Conservation (phyloP, 2,888 invertebrate genomes). For the Stramonita haemastoma region DNA sequence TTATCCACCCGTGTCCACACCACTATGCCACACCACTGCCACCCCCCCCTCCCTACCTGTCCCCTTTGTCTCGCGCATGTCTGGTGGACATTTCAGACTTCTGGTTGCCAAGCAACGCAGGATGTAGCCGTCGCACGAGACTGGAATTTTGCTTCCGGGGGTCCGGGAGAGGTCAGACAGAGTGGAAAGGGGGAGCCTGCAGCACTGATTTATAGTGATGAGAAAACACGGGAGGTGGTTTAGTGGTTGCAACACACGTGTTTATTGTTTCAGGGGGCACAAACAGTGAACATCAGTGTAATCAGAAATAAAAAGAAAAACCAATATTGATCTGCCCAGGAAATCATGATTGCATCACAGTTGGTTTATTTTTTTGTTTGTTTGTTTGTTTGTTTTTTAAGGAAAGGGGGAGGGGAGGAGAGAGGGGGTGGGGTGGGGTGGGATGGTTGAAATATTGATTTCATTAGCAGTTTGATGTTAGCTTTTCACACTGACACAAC, state of each 20-base stretch:
- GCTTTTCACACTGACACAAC: too few relatives aligned
- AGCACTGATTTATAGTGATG: neutral
- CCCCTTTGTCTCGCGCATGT: neutral
- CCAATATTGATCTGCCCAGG: too few relatives aligned
- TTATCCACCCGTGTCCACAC: neutral
- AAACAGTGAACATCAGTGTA: too few relatives aligned
- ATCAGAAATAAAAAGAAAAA: too few relatives aligned
- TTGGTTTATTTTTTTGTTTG: too few relatives aligned
- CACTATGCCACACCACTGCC: neutral
- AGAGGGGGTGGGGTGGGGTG: neutral
- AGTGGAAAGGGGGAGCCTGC: neutral
- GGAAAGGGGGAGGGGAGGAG: neutral
- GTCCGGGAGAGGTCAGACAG: too few relatives aligned
- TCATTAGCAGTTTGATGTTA: too few relatives aligned
- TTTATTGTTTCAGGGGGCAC: too few relatives aligned
- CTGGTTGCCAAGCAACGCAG: constrained; percentile 4
- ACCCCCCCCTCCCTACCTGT: too few relatives aligned
- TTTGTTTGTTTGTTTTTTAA: too few relatives aligned
- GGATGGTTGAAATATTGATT: too few relatives aligned
- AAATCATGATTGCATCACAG: too few relatives aligned
- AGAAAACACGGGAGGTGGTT: neutral
- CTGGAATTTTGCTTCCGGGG: constrained; percentile 10
- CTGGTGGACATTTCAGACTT: neutral
- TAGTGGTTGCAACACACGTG: constrained; percentile 9
- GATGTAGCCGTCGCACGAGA: constrained; percentile 25